Evolutionary conservation across 2,888 invertebrate genomes (phyloP).

Genomic region (Agrochola macilenta): DNA sequence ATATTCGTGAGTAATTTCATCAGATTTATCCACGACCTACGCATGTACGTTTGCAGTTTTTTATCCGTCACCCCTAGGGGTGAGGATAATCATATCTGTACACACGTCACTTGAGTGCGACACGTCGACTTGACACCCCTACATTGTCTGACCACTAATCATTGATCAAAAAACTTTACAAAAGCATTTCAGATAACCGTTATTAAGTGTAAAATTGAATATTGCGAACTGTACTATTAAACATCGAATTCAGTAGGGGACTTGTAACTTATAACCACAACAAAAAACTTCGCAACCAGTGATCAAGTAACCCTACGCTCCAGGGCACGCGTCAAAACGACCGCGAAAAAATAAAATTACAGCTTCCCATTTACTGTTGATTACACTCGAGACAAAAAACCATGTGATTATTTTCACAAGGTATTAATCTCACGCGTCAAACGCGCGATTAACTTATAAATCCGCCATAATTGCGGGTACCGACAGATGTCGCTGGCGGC

Average conservation of each 20-base stretch:
- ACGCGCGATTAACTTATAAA: slow-evolving; percentile 80
- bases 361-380: slow-evolving; percentile 74
- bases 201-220: slow-evolving; percentile 70
- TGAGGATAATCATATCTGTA: slow-evolving; percentile 86
- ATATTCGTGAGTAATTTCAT: slow-evolving; percentile 63
- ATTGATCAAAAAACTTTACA: slow-evolving; percentile 70
- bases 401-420: slow-evolving; percentile 78
- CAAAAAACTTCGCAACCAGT: slow-evolving; percentile 80
- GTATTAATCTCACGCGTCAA: slow-evolving; percentile 77
- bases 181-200: slow-evolving; percentile 67
- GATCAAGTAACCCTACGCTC: slow-evolving; percentile 77
- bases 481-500: slow-evolving; percentile 83
- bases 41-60: slow-evolving; percentile 73
- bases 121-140: slow-evolving; percentile 81
- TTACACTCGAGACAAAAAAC: slow-evolving; percentile 76
- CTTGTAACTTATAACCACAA: slow-evolving; percentile 87
- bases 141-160: slow-evolving; percentile 81
- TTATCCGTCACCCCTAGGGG: slow-evolving; percentile 77
- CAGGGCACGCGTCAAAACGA: slow-evolving; percentile 75
- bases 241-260: slow-evolving; percentile 53
- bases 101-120: slow-evolving; percentile 83
- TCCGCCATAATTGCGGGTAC: slow-evolving; percentile 76
- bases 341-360: slow-evolving; percentile 76
- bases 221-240: slow-evolving; percentile 56
- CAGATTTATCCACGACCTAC: slow-evolving; percentile 70